Percentiles rank a stretch among this genome's conserved stretches.
Conservation (phyloP, 2,797 vertebrate species). For the Podarcis siculus region DNA sequence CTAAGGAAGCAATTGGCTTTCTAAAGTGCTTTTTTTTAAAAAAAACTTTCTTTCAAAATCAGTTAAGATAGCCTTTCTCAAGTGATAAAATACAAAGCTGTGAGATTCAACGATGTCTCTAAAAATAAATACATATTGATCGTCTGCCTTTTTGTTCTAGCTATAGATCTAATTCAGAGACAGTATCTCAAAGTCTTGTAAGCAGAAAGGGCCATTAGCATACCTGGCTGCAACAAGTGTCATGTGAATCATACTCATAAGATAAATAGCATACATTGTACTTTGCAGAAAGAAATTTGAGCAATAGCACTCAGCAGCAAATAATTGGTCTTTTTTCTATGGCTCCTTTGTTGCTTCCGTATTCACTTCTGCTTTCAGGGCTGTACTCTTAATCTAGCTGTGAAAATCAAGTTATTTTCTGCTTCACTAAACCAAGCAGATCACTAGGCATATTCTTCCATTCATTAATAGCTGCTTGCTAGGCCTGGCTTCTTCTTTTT, state of each 20-base stretch:
- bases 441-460: not conserved
- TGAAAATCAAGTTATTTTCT: conserved; percentile 35
- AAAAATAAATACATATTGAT: not conserved
- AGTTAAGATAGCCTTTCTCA: not conserved
- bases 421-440: conserved; percentile 7
- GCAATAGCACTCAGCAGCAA: not conserved
- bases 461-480: not conserved
- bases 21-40: not conserved
- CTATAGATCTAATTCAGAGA: not conserved
- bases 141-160: not conserved
- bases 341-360: conserved; percentile 7
- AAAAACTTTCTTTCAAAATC: not conserved
- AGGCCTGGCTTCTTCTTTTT: not conserved
- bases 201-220: not conserved
- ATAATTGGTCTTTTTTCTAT: not conserved
- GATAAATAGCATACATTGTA: not conserved
- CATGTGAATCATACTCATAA: not conserved
- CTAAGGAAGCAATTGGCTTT: not conserved
- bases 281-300: not conserved
- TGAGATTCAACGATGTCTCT: not conserved
- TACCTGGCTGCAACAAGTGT: not conserved
- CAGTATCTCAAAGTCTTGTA: not conserved
- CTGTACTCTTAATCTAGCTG: conserved; percentile 10
- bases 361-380: conserved; percentile 16
- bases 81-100: not conserved